Evolutionary conservation across 2,888 invertebrate genomes (phyloP).

Genomic region (Acanthosepion pharaonis): DNA sequence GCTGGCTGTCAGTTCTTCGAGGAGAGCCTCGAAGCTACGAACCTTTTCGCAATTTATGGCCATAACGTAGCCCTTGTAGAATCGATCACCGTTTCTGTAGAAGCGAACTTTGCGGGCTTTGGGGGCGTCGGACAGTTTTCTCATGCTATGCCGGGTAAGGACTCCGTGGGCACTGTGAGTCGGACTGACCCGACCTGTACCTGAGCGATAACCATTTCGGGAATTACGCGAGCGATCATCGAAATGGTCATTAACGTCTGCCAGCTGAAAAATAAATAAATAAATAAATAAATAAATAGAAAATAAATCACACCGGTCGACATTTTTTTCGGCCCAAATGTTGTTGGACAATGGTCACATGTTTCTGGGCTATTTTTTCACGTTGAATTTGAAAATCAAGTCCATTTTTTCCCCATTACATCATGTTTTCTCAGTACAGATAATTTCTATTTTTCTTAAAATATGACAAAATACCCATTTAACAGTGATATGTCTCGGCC

Average conservation of each 20-base stretch:
- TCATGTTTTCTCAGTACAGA: too few species aligned
- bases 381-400: too few species aligned
- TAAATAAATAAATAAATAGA: too few species aligned
- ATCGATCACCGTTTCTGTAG: constrained; percentile 94
- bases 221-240: not conserved
- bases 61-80: constrained; percentile 86
- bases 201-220: constrained; percentile 51
- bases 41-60: constrained; percentile 93
- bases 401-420: too few species aligned
- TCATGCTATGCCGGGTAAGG: constrained; percentile 69
- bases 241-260: constrained; percentile 35
- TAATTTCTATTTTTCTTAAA: too few species aligned
- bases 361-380: too few species aligned
- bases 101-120: constrained; percentile 93
- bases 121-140: constrained; percentile 79
- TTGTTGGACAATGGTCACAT: too few species aligned
- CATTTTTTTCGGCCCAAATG: too few species aligned
- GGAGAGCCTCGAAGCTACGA: constrained; percentile 93
- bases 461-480: too few species aligned
- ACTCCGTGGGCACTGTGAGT: constrained; percentile 73
- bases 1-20: constrained; percentile 90
- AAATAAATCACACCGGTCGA: too few species aligned
- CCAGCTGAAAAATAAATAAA: not conserved
- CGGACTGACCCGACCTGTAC: constrained; percentile 65
- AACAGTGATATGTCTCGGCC: too few species aligned